These are phyloP conservation scores for Calliphora vomitoria DNA, from an alignment of 2,888 invertebrate genomes.

Conservation along the genomic window DNA sequence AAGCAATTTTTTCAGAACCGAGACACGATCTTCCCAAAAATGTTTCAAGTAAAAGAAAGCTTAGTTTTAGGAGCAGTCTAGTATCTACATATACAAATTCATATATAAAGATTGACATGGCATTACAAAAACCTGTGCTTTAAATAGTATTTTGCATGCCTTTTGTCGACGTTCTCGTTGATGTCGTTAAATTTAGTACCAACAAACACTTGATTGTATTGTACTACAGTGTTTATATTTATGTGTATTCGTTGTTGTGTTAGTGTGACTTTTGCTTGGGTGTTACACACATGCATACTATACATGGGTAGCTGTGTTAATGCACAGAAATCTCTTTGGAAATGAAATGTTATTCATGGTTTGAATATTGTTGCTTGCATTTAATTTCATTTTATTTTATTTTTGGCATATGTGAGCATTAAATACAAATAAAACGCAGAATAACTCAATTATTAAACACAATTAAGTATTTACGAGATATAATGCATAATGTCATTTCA, in stretches of 20 bases:
- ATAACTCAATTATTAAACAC: constrained; percentile 82
- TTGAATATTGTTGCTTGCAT: constrained; percentile 1
- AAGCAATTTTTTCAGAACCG: no score
- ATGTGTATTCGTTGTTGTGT: neutral
- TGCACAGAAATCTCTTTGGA: constrained; percentile 25
- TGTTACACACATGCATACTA: neutral
- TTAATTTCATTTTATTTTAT: constrained; percentile 32
- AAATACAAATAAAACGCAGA: constrained; percentile 74
- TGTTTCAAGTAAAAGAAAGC: no score
- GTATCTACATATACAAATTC: neutral
- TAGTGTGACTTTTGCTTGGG: constrained; percentile 23
- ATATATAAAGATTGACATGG: neutral
- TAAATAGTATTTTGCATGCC: constrained; percentile 42
- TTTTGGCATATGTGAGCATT: constrained; percentile 65
- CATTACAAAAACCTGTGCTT: constrained; percentile 17
- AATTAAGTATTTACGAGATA: constrained; percentile 80
- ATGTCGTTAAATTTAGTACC: constrained; percentile 55
- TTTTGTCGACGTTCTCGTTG: constrained; percentile 41
- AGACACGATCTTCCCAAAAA: no score
- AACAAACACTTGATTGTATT: constrained; percentile 39
- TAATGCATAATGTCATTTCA: constrained; percentile 73
- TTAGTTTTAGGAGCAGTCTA: no score
- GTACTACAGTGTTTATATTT: neutral
- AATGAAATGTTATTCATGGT: constrained; percentile 27
- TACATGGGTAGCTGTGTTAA: neutral